A percentile compares a stretch with the other conserved stretches of the same genome.
These are phyloP conservation scores for Eilema depressum DNA, from an alignment of 2,888 invertebrate genomes.

Conservation along the genomic window DNA sequence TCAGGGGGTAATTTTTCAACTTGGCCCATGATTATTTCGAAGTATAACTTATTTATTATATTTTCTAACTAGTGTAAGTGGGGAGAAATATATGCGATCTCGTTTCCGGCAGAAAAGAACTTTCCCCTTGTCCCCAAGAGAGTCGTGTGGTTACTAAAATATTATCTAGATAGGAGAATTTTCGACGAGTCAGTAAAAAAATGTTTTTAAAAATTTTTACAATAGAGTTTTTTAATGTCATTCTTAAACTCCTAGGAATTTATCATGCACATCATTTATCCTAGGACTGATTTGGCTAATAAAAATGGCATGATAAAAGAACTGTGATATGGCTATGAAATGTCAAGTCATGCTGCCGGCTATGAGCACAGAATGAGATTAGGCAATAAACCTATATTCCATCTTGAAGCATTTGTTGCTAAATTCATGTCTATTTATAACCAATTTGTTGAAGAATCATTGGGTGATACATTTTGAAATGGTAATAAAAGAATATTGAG, in stretches of 20 bases:
- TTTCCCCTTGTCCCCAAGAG: background rate
- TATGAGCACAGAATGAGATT: slow-evolving; percentile 97
- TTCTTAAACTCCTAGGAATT: too few species aligned
- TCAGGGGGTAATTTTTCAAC: background rate
- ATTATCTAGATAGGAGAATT: slow-evolving; percentile 2
- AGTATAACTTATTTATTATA: slow-evolving; percentile 21
- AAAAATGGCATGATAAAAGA: slow-evolving; percentile 94
- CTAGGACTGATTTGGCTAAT: too few species aligned
- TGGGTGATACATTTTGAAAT: slow-evolving; percentile 85
- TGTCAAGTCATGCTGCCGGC: slow-evolving; percentile 93
- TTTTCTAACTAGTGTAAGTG: slow-evolving; percentile 21
- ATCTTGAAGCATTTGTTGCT: slow-evolving; percentile 98
- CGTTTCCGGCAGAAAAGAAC: slow-evolving; percentile 14
- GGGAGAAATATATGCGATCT: slow-evolving; percentile 20
- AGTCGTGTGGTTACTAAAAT: slow-evolving; percentile 5
- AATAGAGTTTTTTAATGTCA: too few species aligned
- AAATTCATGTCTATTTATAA: slow-evolving; percentile 98
- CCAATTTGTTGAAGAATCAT: slow-evolving; percentile 92
- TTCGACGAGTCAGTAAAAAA: background rate
- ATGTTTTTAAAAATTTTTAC: too few species aligned
- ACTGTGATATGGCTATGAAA: slow-evolving; percentile 96
- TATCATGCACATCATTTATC: too few species aligned
- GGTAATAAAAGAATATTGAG: slow-evolving; percentile 20
- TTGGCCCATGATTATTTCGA: slow-evolving; percentile 16
- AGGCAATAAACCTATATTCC: slow-evolving; percentile 98